These are phyloP conservation scores for Phaethon lepturus DNA, from an alignment of 2,113 vertebrate species.

Conservation along the genomic window DNA sequence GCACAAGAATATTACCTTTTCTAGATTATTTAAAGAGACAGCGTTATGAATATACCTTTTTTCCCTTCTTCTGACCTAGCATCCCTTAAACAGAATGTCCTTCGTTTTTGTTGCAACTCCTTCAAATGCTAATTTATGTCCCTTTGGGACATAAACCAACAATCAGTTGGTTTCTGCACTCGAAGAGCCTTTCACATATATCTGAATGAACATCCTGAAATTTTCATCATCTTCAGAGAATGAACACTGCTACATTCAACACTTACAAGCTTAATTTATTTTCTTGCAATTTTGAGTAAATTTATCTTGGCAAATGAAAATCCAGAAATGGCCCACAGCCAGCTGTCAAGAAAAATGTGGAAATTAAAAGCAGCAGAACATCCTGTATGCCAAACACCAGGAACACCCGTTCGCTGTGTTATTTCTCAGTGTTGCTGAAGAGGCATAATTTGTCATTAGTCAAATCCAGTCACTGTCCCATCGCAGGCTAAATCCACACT, in stretches of 20 bases:
- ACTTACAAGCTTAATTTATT: background rate
- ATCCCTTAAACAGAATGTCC: background rate
- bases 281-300: background rate
- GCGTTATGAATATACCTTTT: background rate
- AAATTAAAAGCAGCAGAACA: background rate
- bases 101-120: background rate
- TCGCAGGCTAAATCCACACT: background rate
- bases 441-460: background rate
- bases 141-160: background rate
- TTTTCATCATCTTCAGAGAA: background rate
- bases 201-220: background rate
- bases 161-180: background rate
- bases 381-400: background rate
- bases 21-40: background rate
- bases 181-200: background rate
- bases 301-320: conserved; percentile 6
- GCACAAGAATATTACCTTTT: background rate
- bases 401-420: background rate
- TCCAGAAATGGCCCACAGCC: background rate
- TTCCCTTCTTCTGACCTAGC: background rate
- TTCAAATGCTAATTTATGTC: conserved; percentile 5
- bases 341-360: background rate
- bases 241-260: background rate
- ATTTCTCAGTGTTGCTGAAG: background rate
- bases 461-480: background rate